Evolutionary conservation across 1,140 invertebrate genomes (phyloP), one percentile per base, ranked within the genome.

Genomic region (Lutraria rhynchaena): DNA sequence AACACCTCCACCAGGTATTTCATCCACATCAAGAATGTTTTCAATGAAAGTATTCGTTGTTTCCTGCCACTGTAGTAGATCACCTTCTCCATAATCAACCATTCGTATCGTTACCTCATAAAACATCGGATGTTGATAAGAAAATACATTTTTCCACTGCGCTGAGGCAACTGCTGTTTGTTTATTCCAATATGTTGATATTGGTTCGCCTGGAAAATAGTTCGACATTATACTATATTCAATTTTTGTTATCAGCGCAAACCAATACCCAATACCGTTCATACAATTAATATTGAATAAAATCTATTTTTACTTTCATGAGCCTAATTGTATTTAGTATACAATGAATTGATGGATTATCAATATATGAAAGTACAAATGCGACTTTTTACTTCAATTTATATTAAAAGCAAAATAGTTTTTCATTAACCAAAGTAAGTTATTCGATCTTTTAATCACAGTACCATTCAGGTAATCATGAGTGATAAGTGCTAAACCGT

Each of bases 1-100:
- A 27, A 61, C 58, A 61, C 58, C 58, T n/a, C 5, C 58, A 27
- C 3, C 58, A 3, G 58, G 58, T 15, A 61, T 9, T 35, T 35
- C 58, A 5, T 29, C 27, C 11, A 24, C 17, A 35, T 35, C 33
- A 7, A 61, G 27, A 7, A 35, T 24, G 27, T 13, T 35, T 61
- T 29, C 27, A 13, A 61, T 33, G 27, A 22, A 15, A 13, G 58
- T n/a, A 27, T 61, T 29, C 13, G 17, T 24, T 35, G 58, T 61
- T 35, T 61, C 58, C 27, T 61, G 58, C 58, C 58, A 61, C n/a
- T 61, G 58, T n/a, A 76, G 24, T 13, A 76, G 33, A 55, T 76
- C 58, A 1, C 70, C 70, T 31, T 61, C 57, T 7, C 74, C 74
- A n/a, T 46, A 44, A 27, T 65, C 58, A 4, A 29, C 55, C 3